Conservation (phyloP, 2,113 vertebrate species). For the Archilochus colubris region DNA sequence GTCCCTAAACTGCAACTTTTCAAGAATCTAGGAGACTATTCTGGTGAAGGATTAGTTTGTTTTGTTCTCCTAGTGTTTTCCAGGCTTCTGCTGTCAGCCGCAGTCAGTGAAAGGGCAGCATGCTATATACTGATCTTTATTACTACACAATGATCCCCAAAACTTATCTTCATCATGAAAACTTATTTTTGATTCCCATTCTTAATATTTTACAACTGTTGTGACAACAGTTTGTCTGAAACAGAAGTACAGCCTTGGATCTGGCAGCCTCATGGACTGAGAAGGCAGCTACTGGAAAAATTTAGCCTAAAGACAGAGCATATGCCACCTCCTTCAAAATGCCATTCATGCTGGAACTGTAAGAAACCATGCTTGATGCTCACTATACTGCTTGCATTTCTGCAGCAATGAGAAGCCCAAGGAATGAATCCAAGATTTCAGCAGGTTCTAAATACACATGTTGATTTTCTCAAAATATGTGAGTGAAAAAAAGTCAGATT, state of each 20-base stretch:
- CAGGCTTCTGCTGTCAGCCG: not conserved
- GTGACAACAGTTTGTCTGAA: not conserved
- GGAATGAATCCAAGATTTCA: not conserved
- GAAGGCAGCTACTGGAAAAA: not conserved
- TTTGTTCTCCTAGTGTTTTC: not conserved
- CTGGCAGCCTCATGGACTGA: not conserved
- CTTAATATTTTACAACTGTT: not conserved
- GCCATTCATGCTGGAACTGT: not conserved
- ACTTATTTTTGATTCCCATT: not conserved
- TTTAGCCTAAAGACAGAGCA: not conserved
- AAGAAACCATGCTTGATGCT: not conserved
- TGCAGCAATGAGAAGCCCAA: not conserved
- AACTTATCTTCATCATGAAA: not conserved
- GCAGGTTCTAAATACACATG: not conserved
- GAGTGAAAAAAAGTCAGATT: not conserved
- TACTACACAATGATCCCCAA: fast-evolving
- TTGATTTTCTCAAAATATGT: not conserved
- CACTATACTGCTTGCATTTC: not conserved
- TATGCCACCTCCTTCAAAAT: not conserved
- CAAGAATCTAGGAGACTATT: not conserved
- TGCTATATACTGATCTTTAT: not conserved
- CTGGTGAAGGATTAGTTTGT: not conserved
- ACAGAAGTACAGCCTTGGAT: not conserved
- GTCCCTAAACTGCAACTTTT: not conserved
- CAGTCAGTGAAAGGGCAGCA: not conserved